Conservation (phyloP, 2,888 invertebrate species). For the Ormyrus thymus region DNA sequence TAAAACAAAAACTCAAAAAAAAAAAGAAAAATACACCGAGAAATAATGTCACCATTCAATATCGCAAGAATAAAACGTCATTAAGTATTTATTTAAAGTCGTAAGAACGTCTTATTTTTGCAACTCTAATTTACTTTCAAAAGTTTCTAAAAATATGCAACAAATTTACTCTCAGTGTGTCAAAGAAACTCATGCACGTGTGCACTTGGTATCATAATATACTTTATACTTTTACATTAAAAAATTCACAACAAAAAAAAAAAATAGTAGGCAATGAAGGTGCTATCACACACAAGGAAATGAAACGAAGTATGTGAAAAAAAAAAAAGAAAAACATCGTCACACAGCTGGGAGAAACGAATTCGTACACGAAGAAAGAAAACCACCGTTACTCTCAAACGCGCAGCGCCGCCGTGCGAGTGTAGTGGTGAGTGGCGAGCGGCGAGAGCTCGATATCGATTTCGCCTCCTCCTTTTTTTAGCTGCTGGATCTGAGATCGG, state of each 20-base stretch:
- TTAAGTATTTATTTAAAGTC: too few species aligned
- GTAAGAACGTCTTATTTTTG: background rate
- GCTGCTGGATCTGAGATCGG: slow-evolving; percentile 24
- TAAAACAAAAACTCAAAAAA: too few species aligned
- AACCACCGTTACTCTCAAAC: background rate
- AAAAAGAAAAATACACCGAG: background rate
- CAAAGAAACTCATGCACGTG: slow-evolving; percentile 39
- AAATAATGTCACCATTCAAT: background rate
- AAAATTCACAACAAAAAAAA: slow-evolving; percentile 19
- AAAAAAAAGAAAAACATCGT: slow-evolving; percentile 1
- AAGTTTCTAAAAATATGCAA: background rate
- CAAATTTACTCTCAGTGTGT: slow-evolving; percentile 4
- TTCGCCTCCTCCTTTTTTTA: background rate
- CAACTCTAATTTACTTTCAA: slow-evolving; percentile 9
- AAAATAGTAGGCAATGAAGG: slow-evolving; percentile 10
- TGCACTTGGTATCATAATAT: slow-evolving; percentile 27
- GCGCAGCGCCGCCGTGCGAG: background rate
- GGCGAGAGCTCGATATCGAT: too few species aligned
- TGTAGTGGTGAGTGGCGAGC: background rate
- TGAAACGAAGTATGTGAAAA: background rate
- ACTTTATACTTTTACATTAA: slow-evolving; percentile 36
- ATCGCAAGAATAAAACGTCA: too few species aligned
- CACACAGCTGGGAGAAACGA: background rate
- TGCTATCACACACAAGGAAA: slow-evolving; percentile 32
- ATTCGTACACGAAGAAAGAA: background rate